phyloP scores from a whole-genome alignment of 2,888 invertebrate genomes.

The Girardia tigrina region DNA sequence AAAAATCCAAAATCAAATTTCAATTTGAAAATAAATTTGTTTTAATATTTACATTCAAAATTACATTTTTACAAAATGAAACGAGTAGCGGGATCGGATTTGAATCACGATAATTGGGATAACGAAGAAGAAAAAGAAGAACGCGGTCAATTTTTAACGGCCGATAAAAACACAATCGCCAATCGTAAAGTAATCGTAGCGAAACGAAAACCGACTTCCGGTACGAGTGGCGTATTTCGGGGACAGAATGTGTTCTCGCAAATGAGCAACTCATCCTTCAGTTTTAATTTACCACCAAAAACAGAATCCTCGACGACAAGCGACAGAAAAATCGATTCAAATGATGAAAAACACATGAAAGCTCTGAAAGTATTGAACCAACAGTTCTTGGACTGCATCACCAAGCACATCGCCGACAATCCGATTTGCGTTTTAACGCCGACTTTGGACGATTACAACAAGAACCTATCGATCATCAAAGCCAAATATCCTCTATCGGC shows the following conservation, averaged over 20 bases:
- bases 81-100: slow-evolving; percentile 42
- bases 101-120: slow-evolving; percentile 50
- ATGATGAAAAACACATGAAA: slow-evolving; percentile 35
- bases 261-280: slow-evolving; percentile 16
- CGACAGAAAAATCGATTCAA: not conserved
- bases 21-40: no score
- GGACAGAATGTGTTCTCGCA: slow-evolving; percentile 35
- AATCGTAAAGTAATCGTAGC: slow-evolving; percentile 67
- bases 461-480: slow-evolving; percentile 43
- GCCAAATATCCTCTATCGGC: slow-evolving; percentile 37
- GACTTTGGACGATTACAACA: slow-evolving; percentile 57
- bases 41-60: no score
- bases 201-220: slow-evolving; percentile 44
- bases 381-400: slow-evolving; percentile 69
- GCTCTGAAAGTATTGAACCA: slow-evolving; percentile 65
- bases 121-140: slow-evolving; percentile 48
- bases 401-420: slow-evolving; percentile 66
- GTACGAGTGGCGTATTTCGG: slow-evolving; percentile 32
- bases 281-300: not conserved
- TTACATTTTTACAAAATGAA: no score
- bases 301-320: slow-evolving; percentile 29
- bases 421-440: slow-evolving; percentile 71
- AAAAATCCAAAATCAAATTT: no score
- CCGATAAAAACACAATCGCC: slow-evolving; percentile 60
- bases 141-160: slow-evolving; percentile 58